These are phyloP conservation scores for Rhynchomys soricoides DNA, from an alignment of 2,113 vertebrate species.

Conservation along the genomic window DNA sequence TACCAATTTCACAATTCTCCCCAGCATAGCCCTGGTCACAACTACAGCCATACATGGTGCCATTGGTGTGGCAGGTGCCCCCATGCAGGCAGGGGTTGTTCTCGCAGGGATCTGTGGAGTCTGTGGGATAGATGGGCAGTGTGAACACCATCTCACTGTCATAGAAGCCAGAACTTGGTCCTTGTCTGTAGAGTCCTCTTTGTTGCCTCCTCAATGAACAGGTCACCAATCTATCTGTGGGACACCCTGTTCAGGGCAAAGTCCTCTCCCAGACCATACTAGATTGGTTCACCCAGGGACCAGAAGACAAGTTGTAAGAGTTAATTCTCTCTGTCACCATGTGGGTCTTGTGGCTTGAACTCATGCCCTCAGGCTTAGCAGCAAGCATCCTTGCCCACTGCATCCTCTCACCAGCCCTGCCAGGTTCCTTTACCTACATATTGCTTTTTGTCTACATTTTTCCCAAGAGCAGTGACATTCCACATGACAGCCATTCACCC, in stretches of 20 bases:
- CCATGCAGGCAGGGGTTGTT: conserved; percentile 96
- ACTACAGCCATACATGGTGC: conserved; percentile 92
- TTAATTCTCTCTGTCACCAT: neutral
- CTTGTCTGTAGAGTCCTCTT: neutral
- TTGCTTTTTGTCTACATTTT: neutral
- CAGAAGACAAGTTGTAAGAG: neutral
- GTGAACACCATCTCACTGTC: neutral
- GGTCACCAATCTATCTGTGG: neutral
- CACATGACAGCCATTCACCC: neutral
- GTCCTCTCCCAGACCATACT: neutral
- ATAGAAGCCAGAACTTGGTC: neutral
- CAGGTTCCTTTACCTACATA: neutral
- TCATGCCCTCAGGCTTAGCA: neutral
- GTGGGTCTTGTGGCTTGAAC: neutral
- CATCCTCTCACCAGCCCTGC: neutral
- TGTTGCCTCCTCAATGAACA: too few relatives aligned
- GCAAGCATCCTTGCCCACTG: neutral
- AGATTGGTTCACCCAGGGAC: neutral
- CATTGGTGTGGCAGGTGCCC: conserved; percentile 92
- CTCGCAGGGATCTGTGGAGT: conserved; percentile 89
- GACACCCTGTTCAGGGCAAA: neutral
- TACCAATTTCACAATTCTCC: conserved; percentile 98
- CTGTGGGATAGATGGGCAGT: conserved; percentile 75
- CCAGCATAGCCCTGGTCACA: conserved; percentile 94
- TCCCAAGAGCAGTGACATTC: neutral